Base-by-base conservation (phyloP, 2,797 vertebrate species). In the Enteromius radiatus region DNA sequence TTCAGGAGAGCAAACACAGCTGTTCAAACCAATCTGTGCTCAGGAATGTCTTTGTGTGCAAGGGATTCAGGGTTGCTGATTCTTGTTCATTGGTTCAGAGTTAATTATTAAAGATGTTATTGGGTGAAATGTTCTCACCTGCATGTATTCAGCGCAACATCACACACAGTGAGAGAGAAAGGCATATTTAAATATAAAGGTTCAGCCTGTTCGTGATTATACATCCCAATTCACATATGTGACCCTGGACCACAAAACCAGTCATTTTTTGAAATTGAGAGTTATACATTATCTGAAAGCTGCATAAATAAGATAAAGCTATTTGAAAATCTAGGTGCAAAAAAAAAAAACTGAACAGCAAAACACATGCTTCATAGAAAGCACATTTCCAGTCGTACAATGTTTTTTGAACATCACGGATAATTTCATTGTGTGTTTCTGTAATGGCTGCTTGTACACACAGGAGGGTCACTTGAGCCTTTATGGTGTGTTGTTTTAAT, bases 1-100 rank as follows among this genome's bases (percentile, higher is more conserved):
- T 65, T 82, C 10, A 68, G 33, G 15, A 64, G 33, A 17, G 69
- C 38, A 82, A 83, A 85, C 70, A 82, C 80, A 83, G 80, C 54
- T 85, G 80, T 82, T 79, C 52, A 67, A 68, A 76, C 63, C 67
- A 81, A 71, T 52, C 19, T 3, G 9, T 47, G 36, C 41, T 76
- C 31, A 43, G 68, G 68, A 78, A 79, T 68, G 78, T 61, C 63
- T 75, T 76, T 74, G 71, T 54, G n/a, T 52, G 17, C 7, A 54
- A 1, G 10, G 61, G 31, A n/a, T 81, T 75, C n/a, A 74, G 43
- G 28, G 43, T 54, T n/a, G 17, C n/a, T 68, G 21, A 38, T 52
- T 43, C 26, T 36, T 54, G 36, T 38, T 78, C n/a, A 71, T 65
- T 76, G 76, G 80, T 64, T 69, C 11, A 12, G 36, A 65, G 80